A percentile compares a stretch with the other conserved stretches of the same genome.
phyloP scores from a whole-genome alignment of 2,888 invertebrate species.

The Drosophila engyochracea region DNA sequence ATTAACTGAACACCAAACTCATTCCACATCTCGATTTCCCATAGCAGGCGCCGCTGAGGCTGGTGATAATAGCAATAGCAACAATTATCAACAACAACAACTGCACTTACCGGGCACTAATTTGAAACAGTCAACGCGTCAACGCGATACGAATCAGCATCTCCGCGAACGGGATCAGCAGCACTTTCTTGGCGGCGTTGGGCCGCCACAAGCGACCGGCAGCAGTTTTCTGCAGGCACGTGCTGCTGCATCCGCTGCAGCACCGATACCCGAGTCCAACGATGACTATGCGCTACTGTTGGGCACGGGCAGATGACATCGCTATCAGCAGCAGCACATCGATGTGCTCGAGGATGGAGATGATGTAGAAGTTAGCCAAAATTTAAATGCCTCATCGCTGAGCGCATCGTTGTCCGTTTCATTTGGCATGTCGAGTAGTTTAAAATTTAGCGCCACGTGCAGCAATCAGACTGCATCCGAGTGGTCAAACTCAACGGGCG shows the following conservation, averaged over 20 bases:
- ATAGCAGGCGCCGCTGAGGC: conserved; percentile 59
- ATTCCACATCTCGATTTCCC: conserved; percentile 71
- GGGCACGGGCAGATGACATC: conserved; percentile 83
- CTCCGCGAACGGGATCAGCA: conserved; percentile 69
- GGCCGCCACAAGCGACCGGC: conserved; percentile 60
- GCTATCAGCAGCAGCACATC: conserved; percentile 64
- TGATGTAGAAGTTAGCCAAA: conserved; percentile 75
- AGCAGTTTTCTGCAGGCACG: conserved; percentile 78
- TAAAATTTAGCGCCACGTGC: conserved; percentile 79
- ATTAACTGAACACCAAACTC: conserved; percentile 61
- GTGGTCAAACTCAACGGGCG: conserved; percentile 78
- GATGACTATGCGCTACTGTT: conserved; percentile 80
- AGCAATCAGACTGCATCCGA: conserved; percentile 78
- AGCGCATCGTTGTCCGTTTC: conserved; percentile 81
- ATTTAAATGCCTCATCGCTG: conserved; percentile 74
- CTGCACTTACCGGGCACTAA: conserved; percentile 63
- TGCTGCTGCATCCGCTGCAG: conserved; percentile 63
- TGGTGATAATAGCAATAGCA: conserved; percentile 66
- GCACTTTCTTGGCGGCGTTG: conserved; percentile 62
- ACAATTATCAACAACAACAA: conserved; percentile 81
- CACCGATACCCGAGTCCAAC: conserved; percentile 80
- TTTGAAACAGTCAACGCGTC: conserved; percentile 61
- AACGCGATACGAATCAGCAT: conserved; percentile 72
- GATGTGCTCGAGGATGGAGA: conserved; percentile 66
- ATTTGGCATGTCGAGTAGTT: conserved; percentile 81